Conservation (phyloP, 1,140 invertebrate genomes). For the Drosophila pandora region DNA sequence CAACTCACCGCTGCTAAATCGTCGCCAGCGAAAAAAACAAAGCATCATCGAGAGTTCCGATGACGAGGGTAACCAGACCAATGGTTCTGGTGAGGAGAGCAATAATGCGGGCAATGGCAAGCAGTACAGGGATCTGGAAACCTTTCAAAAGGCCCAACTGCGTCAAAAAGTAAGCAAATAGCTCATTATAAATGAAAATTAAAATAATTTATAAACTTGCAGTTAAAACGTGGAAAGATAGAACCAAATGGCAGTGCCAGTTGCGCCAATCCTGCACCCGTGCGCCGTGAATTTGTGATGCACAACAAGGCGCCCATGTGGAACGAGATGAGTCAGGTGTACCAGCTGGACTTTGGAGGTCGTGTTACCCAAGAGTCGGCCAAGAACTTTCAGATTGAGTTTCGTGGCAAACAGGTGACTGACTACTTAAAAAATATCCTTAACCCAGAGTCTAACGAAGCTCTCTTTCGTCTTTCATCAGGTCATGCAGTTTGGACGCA, state of each 20-base stretch:
- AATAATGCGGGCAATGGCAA: slow-evolving; percentile 84
- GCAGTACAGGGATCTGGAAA: slow-evolving; percentile 95
- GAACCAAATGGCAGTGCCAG: slow-evolving; percentile 85
- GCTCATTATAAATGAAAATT: not conserved
- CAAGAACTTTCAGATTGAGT: slow-evolving; percentile 99
- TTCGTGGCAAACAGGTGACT: slow-evolving; percentile 95
- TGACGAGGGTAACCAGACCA: slow-evolving; percentile 90
- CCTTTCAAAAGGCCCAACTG: slow-evolving; percentile 97
- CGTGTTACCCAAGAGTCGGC: slow-evolving; percentile 99
- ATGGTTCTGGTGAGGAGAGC: slow-evolving; percentile 80
- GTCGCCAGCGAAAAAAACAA: slow-evolving; percentile 89
- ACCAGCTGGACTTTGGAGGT: slow-evolving; percentile 99
- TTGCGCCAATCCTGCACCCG: slow-evolving; percentile 83
- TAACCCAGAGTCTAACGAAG: not conserved
- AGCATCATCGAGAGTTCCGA: slow-evolving; percentile 92
- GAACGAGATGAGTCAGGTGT: slow-evolving; percentile 99
- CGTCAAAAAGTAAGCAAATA: slow-evolving; percentile 91
- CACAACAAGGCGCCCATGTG: slow-evolving; percentile 99
- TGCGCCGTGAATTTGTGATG: slow-evolving; percentile 94
- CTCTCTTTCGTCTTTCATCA: slow-evolving; percentile 75
- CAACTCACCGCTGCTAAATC: slow-evolving; percentile 91
- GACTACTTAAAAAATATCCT: not conserved
- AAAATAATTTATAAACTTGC: slow-evolving; percentile 1
- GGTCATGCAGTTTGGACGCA: slow-evolving; percentile 99
- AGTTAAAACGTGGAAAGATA: slow-evolving; percentile 88